Base-by-base conservation (phyloP, 92 coral and sea anemone species). In the Paramuricea clavata region DNA sequence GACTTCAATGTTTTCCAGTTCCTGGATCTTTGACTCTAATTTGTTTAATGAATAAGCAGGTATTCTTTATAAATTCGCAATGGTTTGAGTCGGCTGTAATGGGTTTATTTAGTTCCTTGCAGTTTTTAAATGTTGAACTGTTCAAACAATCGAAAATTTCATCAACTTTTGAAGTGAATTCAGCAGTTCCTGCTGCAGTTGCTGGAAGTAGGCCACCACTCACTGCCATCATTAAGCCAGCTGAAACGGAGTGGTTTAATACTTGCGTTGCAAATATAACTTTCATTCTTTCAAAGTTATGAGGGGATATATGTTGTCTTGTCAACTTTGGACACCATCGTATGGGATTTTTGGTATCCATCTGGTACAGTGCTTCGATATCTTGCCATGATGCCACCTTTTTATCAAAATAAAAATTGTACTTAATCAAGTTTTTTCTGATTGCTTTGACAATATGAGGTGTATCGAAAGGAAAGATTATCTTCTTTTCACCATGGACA, bases 291-390 rank as follows among this genome's bases (percentile, higher is more conserved):
- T 54, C 22, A 19, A 54, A 54, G 19, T 8, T 13, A 21, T 54
- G 11, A 2, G 62, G 62, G 27, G 1, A 21, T 6, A 73, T 35
- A 17, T 73, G 79, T 2, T 30, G 33, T 8, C 9, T 27, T n/a
- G 79, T 73, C 32, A 73, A 73, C 79, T 73, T 73, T 73, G 79
- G 79, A 41, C 54, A 44, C 21, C 49, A 39, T 39, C 79, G 52
- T 6, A 73, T 26, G 13, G 22, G 4, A 32, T 73, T 73, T 11
- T 32, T 23, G 9, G 54, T 17, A 31, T 73, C 79, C 6, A 50
- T 50, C 15, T 17, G 33, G 56, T 39, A 73, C 10, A 73, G 17
- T n/a, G 49, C 52, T 6, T n/a, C 56, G 34, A 73, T 32, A 12
- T 73, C 62, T 21, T 2, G 3, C 62, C 62, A 54, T 19, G 62